Percentiles rank a stretch among this genome's conserved stretches.
phyloP scores from a whole-genome alignment of 2,113 vertebrate genomes.

The Sapayoa aenigma region DNA sequence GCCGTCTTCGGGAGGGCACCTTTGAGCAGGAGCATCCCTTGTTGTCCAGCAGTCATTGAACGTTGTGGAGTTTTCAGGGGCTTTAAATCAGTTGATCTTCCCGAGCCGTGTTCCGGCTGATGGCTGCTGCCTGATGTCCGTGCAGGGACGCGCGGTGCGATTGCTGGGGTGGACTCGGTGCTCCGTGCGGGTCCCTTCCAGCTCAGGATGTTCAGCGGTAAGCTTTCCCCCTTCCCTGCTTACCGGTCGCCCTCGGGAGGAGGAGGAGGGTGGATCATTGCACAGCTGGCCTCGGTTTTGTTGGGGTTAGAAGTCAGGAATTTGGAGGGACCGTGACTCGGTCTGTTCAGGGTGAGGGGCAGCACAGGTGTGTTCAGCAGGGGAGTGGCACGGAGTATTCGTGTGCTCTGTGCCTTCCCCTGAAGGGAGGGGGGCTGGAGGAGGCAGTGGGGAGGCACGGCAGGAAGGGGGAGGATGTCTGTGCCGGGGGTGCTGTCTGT shows the following conservation, averaged over 20 bases:
- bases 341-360: background rate
- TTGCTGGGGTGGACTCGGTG: background rate
- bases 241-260: background rate
- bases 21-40: rapidly evolving
- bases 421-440: background rate
- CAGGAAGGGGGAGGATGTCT: background rate
- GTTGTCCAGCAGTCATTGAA: rapidly evolving
- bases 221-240: background rate
- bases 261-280: background rate
- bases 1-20: background rate
- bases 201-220: background rate
- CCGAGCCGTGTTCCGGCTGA: no score
- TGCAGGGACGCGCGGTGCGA: background rate
- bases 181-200: background rate
- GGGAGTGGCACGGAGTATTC: background rate
- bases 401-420: background rate
- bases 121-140: no score
- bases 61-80: no score
- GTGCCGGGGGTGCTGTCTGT: background rate
- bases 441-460: no score
- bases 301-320: background rate
- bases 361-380: background rate
- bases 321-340: background rate
- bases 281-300: background rate
- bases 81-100: background rate